phyloP scores from a whole-genome alignment of 2,113 vertebrate species.

The Fregata magnificens region DNA sequence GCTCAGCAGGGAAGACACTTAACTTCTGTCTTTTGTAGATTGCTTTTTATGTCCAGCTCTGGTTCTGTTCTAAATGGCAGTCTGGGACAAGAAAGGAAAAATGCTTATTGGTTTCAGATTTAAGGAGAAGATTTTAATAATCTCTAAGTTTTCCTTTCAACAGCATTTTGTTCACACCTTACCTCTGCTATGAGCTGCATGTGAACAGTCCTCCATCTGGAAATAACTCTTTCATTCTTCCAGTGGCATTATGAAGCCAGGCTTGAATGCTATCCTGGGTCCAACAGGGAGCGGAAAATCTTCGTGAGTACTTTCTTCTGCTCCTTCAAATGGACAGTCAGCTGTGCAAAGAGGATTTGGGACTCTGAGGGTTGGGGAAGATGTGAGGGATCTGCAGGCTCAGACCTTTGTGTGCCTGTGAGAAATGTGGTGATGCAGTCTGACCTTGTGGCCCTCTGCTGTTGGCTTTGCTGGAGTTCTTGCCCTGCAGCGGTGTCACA shows the following conservation, averaged over 20 bases:
- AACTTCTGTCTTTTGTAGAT: background rate
- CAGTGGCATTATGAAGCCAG: slow-evolving; percentile 84
- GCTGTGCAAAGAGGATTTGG: background rate
- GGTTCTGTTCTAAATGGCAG: background rate
- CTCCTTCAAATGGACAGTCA: background rate
- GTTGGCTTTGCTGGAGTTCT: background rate
- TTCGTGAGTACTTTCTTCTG: slow-evolving; percentile 77
- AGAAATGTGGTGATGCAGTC: background rate
- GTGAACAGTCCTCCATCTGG: background rate
- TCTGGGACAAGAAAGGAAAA: background rate
- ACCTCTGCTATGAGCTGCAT: background rate
- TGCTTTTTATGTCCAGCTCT: background rate
- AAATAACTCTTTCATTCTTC: slow-evolving; percentile 35
- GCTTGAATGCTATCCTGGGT: slow-evolving; percentile 84
- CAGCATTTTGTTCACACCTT: background rate
- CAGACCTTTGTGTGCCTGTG: background rate
- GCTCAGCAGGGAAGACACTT: background rate
- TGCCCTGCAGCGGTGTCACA: background rate
- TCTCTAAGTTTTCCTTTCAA: background rate
- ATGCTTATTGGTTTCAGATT: background rate
- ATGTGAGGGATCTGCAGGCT: background rate
- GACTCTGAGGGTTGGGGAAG: background rate
- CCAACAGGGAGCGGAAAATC: slow-evolving; percentile 84
- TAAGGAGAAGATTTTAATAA: background rate
- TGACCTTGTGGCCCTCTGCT: background rate